Conservation (phyloP, 1,140 invertebrate genomes). For the Pseudomyrmex flavicornis region DNA sequence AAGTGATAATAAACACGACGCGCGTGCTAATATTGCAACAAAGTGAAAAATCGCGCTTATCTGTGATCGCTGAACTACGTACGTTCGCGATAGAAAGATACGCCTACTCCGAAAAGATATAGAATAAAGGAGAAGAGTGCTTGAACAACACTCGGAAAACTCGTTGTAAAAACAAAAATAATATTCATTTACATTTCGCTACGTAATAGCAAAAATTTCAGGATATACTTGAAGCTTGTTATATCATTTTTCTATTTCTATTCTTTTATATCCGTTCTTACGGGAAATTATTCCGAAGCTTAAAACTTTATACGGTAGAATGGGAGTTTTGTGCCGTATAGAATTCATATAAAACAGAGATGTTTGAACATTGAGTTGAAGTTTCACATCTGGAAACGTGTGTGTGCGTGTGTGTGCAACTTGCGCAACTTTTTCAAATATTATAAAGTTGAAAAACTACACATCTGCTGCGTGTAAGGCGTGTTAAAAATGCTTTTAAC, state of each 20-base stretch:
- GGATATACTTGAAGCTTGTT: background rate
- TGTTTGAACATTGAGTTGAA: background rate
- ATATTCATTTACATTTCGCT: no score
- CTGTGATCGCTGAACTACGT: no score
- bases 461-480: background rate
- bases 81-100: no score
- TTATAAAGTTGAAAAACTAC: background rate
- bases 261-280: background rate
- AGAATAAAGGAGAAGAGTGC: no score
- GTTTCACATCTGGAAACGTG: background rate
- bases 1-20: no score
- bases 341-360: slow-evolving; percentile 1
- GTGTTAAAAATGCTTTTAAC: background rate
- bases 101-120: no score
- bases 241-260: background rate
- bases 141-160: no score
- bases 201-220: no score
- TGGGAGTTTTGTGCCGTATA: background rate
- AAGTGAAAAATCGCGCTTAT: no score
- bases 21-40: no score
- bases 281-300: background rate
- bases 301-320: background rate
- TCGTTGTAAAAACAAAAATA: no score
- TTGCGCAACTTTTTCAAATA: background rate
- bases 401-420: no score